Conservation (phyloP, 2,113 vertebrate species). For the Pangasianodon gigas region DNA sequence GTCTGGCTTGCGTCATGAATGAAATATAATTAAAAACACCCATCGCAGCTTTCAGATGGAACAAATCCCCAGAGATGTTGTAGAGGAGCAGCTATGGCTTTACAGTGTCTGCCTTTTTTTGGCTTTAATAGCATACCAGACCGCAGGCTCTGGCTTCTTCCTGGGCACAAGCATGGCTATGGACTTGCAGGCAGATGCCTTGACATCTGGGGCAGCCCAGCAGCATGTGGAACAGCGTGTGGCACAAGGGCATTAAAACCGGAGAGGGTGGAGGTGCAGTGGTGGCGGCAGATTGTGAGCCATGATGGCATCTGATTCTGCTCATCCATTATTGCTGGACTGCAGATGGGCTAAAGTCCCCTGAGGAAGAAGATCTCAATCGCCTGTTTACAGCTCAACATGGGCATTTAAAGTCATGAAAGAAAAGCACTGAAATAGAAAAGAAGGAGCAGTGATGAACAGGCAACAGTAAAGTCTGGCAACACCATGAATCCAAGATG, state of each 20-base stretch:
- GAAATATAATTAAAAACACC: neutral
- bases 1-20: neutral
- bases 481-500: neutral
- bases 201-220: slow-evolving; percentile 58
- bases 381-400: slow-evolving; percentile 18
- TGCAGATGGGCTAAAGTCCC: slow-evolving; percentile 48
- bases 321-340: slow-evolving; percentile 58
- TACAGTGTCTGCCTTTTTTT: slow-evolving; percentile 9
- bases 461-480: neutral
- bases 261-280: neutral
- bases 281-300: slow-evolving; percentile 63
- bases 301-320: slow-evolving; percentile 60
- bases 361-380: slow-evolving; percentile 25
- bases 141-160: slow-evolving; percentile 25
- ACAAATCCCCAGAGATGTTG: neutral
- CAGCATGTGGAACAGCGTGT: slow-evolving; percentile 30
- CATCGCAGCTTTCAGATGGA: neutral
- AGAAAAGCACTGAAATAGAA: slow-evolving; percentile 16
- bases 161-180: slow-evolving; percentile 29
- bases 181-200: slow-evolving; percentile 62
- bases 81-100: neutral
- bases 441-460: neutral
- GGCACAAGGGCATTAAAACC: slow-evolving; percentile 43
- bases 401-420: slow-evolving; percentile 22
- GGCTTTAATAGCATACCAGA: slow-evolving; percentile 1